phyloP scores from a whole-genome alignment of 2,113 vertebrate genomes.

The Colaptes auratus region DNA sequence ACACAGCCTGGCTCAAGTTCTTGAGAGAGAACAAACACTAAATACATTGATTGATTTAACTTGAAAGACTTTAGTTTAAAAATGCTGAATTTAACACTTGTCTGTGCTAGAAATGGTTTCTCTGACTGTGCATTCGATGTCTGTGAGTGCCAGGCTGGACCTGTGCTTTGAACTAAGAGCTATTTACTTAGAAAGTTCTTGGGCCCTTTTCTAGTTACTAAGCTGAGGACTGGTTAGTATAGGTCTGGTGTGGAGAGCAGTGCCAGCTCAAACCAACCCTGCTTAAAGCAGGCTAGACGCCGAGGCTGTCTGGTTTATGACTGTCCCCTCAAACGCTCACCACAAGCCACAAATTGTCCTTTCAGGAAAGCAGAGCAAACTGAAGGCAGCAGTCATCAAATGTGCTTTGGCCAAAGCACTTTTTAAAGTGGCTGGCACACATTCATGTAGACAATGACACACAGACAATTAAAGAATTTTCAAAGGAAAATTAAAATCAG shows the following conservation, averaged over 20 bases:
- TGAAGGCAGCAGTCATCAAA: not conserved
- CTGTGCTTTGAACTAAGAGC: not conserved
- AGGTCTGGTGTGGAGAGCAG: not conserved
- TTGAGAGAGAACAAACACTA: not conserved
- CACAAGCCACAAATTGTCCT: slow-evolving; percentile 2
- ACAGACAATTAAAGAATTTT: not conserved
- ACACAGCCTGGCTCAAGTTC: not conserved
- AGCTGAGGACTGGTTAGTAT: not conserved
- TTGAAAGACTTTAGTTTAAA: not conserved
- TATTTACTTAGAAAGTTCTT: not conserved
- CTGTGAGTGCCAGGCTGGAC: not conserved
- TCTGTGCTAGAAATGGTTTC: not conserved
- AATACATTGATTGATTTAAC: not conserved
- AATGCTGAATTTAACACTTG: not conserved
- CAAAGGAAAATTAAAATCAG: not conserved
- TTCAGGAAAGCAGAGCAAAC: not conserved
- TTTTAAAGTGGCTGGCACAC: not conserved
- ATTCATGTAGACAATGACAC: not conserved
- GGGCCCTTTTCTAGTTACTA: not conserved
- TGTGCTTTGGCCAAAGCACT: not conserved
- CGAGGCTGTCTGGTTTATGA: not conserved
- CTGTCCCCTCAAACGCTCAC: not conserved
- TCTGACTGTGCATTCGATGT: fast-evolving
- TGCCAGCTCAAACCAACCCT: not conserved
- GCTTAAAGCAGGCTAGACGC: not conserved